Conservation (phyloP, 2,113 vertebrate species). For the Sapajus apella region DNA sequence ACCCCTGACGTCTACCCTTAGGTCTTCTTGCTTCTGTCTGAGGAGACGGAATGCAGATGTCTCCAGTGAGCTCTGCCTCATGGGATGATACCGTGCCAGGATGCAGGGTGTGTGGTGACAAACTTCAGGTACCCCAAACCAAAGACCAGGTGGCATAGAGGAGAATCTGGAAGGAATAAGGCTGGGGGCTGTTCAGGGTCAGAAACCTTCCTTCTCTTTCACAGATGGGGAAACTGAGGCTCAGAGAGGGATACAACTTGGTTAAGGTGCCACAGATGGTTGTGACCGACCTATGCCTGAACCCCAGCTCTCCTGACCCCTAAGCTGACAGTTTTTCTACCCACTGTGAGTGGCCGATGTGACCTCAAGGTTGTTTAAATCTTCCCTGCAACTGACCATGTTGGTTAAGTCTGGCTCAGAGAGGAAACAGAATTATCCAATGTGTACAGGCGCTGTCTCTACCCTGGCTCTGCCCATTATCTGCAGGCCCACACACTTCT, state of each 20-base stretch:
- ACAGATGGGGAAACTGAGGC: neutral
- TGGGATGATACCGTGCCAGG: fast-evolving
- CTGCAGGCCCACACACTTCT: fast-evolving
- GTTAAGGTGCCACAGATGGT: neutral
- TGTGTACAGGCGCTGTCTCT: fast-evolving
- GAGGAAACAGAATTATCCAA: neutral
- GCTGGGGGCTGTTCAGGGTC: neutral
- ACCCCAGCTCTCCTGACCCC: neutral
- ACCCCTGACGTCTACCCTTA: neutral
- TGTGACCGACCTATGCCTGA: neutral
- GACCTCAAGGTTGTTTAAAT: too few relatives aligned
- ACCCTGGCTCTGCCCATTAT: fast-evolving
- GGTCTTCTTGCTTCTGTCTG: neutral
- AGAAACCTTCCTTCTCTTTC: neutral
- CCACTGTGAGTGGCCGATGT: fast-evolving
- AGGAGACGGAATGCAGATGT: neutral
- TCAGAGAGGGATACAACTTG: neutral
- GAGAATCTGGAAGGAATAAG: neutral
- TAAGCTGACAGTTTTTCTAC: fast-evolving
- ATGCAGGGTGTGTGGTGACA: fast-evolving
- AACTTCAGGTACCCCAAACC: neutral
- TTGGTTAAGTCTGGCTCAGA: neutral
- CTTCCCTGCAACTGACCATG: fast-evolving
- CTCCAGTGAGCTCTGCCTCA: fast-evolving
- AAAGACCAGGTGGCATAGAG: neutral